Conservation (phyloP, 2,888 invertebrate genomes). For the Bombylius major region DNA sequence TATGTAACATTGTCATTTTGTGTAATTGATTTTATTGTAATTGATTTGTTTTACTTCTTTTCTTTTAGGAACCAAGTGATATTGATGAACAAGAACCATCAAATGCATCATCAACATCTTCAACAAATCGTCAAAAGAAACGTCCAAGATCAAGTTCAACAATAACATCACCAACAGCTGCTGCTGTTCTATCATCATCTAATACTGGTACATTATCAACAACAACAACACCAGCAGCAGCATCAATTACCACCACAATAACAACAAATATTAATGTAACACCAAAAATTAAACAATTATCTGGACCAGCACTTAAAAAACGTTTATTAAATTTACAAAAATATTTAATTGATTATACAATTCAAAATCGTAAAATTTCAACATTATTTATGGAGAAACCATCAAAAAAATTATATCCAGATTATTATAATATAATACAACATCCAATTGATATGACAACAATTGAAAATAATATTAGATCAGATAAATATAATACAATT, state of each 20-base stretch:
- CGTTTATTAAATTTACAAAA: constrained; percentile 71
- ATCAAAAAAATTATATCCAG: constrained; percentile 85
- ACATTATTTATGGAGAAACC: constrained; percentile 94
- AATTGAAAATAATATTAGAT: constrained; percentile 83
- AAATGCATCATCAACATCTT: neutral
- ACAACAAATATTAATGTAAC: constrained; percentile 17
- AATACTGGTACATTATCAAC: constrained; percentile 14
- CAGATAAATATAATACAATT: constrained; percentile 65
- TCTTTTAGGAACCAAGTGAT: constrained; percentile 8
- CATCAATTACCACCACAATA: neutral
- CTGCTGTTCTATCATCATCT: neutral
- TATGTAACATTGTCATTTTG: constrained; percentile 11
- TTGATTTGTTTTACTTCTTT: neutral
- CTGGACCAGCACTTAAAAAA: constrained; percentile 47
- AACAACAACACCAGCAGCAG: constrained; percentile 9
- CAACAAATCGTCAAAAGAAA: neutral
- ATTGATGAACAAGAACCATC: neutral
- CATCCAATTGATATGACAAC: constrained; percentile 91
- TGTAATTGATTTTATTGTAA: neutral
- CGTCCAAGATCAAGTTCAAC: constrained; percentile 15
- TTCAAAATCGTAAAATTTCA: constrained; percentile 75
- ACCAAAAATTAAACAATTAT: constrained; percentile 28
- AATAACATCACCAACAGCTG: constrained; percentile 15
- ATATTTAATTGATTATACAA: constrained; percentile 53
- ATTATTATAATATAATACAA: constrained; percentile 88